Evolutionary conservation across 1,140 invertebrate genomes (phyloP).

Genomic region (Eupeodes corollae): DNA sequence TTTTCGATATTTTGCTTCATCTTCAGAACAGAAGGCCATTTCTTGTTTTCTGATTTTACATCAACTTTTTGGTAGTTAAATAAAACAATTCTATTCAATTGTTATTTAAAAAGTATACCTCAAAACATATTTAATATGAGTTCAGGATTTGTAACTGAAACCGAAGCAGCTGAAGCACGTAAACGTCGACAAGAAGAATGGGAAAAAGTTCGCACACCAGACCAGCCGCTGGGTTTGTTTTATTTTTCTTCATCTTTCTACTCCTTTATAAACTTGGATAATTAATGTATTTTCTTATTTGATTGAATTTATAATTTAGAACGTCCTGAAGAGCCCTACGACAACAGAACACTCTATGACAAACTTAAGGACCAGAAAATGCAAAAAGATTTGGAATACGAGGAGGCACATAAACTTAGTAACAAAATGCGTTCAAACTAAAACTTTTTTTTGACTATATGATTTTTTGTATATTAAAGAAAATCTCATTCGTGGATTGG

Average conservation of each 20-base stretch:
- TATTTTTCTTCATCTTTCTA: neutral
- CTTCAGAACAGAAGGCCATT: no score
- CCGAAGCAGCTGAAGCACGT: constrained; percentile 68
- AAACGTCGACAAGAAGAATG: constrained; percentile 81
- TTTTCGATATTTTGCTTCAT: no score
- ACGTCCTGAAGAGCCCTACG: constrained; percentile 71
- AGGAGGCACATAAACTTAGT: constrained; percentile 90
- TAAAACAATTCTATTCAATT: no score
- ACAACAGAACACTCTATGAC: constrained; percentile 75
- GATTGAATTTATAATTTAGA: constrained; percentile 43
- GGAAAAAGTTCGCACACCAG: constrained; percentile 79
- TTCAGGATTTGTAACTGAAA: constrained; percentile 79
- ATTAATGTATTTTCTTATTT: no score
- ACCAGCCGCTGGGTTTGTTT: constrained; percentile 70
- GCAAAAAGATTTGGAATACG: constrained; percentile 84
- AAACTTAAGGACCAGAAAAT: constrained; percentile 83
- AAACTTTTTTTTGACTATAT: constrained; percentile 2
- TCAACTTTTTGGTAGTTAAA: no score
- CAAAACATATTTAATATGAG: constrained; percentile 48
- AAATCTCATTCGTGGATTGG: constrained; percentile 87
- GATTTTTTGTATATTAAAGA: constrained; percentile 46
- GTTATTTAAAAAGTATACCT: no score
- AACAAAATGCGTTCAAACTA: constrained; percentile 32
- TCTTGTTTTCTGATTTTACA: no score
- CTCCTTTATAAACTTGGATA: neutral